Evolutionary conservation across 2,797 vertebrate genomes (phyloP), one percentile per base, ranked within the genome.

Genomic region (Tadarida brasiliensis): DNA sequence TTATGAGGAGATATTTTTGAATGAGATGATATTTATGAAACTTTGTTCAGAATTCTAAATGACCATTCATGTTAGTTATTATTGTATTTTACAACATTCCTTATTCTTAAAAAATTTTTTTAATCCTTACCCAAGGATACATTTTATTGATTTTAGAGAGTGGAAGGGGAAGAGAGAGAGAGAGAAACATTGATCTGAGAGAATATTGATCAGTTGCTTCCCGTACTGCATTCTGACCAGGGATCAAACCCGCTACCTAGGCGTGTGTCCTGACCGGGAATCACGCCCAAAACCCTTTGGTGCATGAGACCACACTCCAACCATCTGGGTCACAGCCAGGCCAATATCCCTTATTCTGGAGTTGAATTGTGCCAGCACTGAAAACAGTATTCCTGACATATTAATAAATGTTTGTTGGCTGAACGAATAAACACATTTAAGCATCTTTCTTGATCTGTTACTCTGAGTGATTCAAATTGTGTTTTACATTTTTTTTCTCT

Each of bases 401-500:
- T 61, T 96, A 81, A 86, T 96, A 91, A 76, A 51, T 87, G 80
- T 67, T 90, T 33, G 14, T 82, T 95, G 93, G 77, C 86, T 87
- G 68, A 91, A 81, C 22, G 77, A 81, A 71, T 83, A 73, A 80
- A 16, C 86, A 92, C 74, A 84, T 86, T 94, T 92, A 83, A 73
- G 63, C 33, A 71, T 86, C 61, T 96, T 94, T 92, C 59, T 80
- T 80, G 86, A 92, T 47, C 33, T 89, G 51, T 97, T 85, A 87
- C 47, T 87, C 30, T 20, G 95, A 93, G 56, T 89, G 61, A 74
- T 65, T 90, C 77, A 80, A 78, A 83, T 33, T 90, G 71, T 68
- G 61, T 28, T 90, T 87, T 87, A 44, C 65, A 5, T 74, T 61
- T 65, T 54, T 94, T 68, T 76, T 49, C 49, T 89, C 14, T 67